phyloP scores from a whole-genome alignment of 1,140 invertebrate genomes.

The Thalassaphorura encarpata region DNA sequence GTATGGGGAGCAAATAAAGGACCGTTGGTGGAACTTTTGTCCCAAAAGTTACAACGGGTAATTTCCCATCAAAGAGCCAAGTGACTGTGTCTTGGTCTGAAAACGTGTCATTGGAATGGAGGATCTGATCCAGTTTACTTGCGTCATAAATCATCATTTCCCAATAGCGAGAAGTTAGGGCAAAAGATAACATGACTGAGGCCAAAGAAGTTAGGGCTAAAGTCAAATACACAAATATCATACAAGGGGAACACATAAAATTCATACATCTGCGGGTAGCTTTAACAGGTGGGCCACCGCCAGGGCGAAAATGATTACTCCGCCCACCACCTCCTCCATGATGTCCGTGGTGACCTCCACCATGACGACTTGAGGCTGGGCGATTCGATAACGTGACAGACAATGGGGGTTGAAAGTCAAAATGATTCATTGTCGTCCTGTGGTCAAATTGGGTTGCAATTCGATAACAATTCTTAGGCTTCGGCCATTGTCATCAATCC shows the following conservation, averaged over 20 bases:
- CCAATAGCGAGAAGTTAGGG: slow-evolving; percentile 27
- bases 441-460: too few species aligned
- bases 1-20: slow-evolving; percentile 23
- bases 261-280: slow-evolving; percentile 24
- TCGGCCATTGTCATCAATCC: too few species aligned
- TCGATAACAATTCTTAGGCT: too few species aligned
- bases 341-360: too few species aligned
- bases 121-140: slow-evolving; percentile 12
- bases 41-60: slow-evolving; percentile 15
- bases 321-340: too few species aligned
- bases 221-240: slow-evolving; percentile 22
- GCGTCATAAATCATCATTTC: slow-evolving; percentile 30
- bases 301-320: background rate
- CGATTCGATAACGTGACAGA: too few species aligned
- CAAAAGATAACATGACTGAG: slow-evolving; percentile 16
- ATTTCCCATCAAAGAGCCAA: slow-evolving; percentile 26
- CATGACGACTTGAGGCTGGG: too few species aligned
- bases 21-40: slow-evolving; percentile 1
- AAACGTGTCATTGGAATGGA: slow-evolving; percentile 1
- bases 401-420: too few species aligned
- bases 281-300: background rate
- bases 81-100: slow-evolving; percentile 8
- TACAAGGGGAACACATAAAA: slow-evolving; percentile 24
- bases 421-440: too few species aligned
- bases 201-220: slow-evolving; percentile 21